phyloP scores from a whole-genome alignment of 1,140 invertebrate species.

The Gonioctena quinquepunctata region DNA sequence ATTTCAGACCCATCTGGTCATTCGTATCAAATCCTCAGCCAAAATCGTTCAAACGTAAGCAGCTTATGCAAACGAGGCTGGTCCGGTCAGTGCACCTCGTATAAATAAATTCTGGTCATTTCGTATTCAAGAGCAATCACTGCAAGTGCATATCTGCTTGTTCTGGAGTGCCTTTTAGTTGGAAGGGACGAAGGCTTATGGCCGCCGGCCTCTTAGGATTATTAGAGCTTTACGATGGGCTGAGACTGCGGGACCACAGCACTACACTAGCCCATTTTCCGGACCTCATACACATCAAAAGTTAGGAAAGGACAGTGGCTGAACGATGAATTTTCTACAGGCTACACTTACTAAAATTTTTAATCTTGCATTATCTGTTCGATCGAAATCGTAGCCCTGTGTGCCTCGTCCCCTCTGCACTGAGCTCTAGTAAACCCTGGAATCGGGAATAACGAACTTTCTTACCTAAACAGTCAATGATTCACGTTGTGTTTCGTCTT shows the following conservation, averaged over 20 bases:
- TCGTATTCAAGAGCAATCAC: background rate
- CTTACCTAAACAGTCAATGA: too few relatives aligned
- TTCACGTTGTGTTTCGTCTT: too few relatives aligned
- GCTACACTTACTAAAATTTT: too few relatives aligned
- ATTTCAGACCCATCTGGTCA: too few relatives aligned
- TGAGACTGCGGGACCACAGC: background rate
- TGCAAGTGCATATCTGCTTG: background rate
- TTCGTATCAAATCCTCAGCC: too few relatives aligned
- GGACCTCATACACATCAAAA: too few relatives aligned
- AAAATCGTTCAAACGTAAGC: background rate
- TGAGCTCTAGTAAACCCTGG: too few relatives aligned
- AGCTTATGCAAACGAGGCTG: background rate
- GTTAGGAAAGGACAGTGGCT: background rate
- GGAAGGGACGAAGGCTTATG: background rate
- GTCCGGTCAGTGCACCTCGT: background rate
- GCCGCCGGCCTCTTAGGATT: background rate
- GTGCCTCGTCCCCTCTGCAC: too few relatives aligned
- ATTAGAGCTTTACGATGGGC: background rate
- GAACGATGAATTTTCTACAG: too few relatives aligned
- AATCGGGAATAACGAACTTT: too few relatives aligned
- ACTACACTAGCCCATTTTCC: background rate
- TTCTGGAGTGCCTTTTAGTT: background rate
- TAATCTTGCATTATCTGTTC: too few relatives aligned
- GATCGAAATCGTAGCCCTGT: too few relatives aligned
- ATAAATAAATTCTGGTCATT: background rate